Percentiles rank a stretch among this genome's conserved stretches.
These are phyloP conservation scores for Ochropleura leucogaster DNA, from an alignment of 2,888 invertebrate genomes.

Conservation along the genomic window DNA sequence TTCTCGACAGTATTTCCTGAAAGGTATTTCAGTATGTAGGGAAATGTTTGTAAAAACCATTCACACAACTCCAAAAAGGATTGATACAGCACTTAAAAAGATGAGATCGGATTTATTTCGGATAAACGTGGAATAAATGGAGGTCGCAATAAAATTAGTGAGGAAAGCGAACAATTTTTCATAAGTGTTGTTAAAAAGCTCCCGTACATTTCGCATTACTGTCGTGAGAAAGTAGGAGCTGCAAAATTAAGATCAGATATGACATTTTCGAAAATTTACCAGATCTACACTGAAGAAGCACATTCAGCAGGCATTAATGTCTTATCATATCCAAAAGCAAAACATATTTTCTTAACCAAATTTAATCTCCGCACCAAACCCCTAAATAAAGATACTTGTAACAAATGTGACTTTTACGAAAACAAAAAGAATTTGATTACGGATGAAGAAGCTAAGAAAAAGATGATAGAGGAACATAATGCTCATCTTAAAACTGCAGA, in stretches of 20 bases:
- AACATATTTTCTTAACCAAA: slow-evolving; percentile 38
- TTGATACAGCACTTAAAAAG: slow-evolving; percentile 35
- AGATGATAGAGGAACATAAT: slow-evolving; percentile 34
- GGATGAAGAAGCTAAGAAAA: slow-evolving; percentile 22
- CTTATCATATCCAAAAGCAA: slow-evolving; percentile 27
- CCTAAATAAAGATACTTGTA: slow-evolving; percentile 46
- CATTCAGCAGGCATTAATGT: slow-evolving; percentile 21
- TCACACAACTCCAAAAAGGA: slow-evolving; percentile 46
- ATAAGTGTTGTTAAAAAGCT: slow-evolving; percentile 9
- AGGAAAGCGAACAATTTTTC: slow-evolving; percentile 4
- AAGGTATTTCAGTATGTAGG: slow-evolving; percentile 27
- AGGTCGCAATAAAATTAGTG: slow-evolving; percentile 17
- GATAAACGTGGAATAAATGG: slow-evolving; percentile 33
- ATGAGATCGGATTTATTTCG: slow-evolving; percentile 26
- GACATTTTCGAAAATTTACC: no score
- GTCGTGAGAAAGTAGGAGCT: slow-evolving; percentile 35
- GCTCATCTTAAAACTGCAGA: slow-evolving; percentile 32
- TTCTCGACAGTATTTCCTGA: slow-evolving; percentile 29
- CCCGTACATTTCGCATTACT: slow-evolving; percentile 31
- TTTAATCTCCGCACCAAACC: slow-evolving; percentile 47
- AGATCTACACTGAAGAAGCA: slow-evolving; percentile 38
- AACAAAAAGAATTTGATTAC: slow-evolving; percentile 28
- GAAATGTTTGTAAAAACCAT: slow-evolving; percentile 49
- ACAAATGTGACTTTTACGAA: slow-evolving; percentile 32
- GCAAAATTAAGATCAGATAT: slow-evolving; percentile 36